Evolutionary conservation across 2,888 invertebrate genomes (phyloP), one percentile per base, ranked within the genome.

Genomic region (Hedya salicella): DNA sequence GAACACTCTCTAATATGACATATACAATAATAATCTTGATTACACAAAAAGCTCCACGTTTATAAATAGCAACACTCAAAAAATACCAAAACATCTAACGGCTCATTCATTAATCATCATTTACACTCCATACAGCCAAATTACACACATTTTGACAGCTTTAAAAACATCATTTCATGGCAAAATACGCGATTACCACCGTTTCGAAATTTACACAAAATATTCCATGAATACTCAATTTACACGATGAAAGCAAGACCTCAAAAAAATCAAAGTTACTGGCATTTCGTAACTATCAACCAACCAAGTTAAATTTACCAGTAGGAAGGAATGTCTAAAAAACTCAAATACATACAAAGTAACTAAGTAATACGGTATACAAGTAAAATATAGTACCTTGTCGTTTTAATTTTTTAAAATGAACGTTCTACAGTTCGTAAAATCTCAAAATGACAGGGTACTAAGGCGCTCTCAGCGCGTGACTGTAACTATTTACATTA

Each of bases 191-290:
- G 78, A 82, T 80, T 77, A 81, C 78, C 77, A 83, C 82, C 81
- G 84, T 83, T 78, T 75, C 73, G 74, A 73, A 68, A 71, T 69
- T 71, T 71, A 71, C 71, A 71, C 70, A 70, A 25, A 68, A 70
- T 72, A 70, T 73, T 68, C 49, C 19, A 61, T 86, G 82, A 88
- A 89, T 87, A 82, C 81, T 76, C 82, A 87, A 87, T 88, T 87
- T 85, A 87, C 79, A 78, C 14, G 76, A 78, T 77, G 77, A 74
- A 62, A 67, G 64, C 13, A 17, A 39, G 8, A 19, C 21, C 30
- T 44, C 17, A 17, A 42, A 16, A 30, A 11, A 56, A 21, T 8
- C 2, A 11, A 21, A 25, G 32, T 32, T 36, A 46, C 46, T 48
- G 16, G 39, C 16, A n/a, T 46, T 54, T 25, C 46, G 36, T 57